Evolutionary conservation across 2,113 vertebrate species (phyloP), one percentile per base, ranked within the genome.

Genomic region (Paradoxurus hermaphroditus): DNA sequence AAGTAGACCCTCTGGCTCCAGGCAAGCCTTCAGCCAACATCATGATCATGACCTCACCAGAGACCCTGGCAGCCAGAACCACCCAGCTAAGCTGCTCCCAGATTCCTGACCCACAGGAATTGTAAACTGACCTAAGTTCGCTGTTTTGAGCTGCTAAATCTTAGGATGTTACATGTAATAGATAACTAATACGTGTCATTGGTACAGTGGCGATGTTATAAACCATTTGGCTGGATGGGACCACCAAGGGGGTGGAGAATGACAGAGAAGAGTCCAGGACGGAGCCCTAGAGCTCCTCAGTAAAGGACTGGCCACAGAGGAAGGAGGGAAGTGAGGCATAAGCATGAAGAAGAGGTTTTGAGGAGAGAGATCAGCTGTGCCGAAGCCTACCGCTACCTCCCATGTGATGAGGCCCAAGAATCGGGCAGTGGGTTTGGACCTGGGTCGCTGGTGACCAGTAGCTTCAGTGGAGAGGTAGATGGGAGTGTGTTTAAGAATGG

Each of bases 11-110:
- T 86, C 62, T 39, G 49, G 31, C 59, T 36, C 36, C 13, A 46
- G 29, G 10, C 6, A 15, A 86, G n/a, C 44, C n/a, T 93, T 59
- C 31, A 68, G 65, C 72, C 41, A 23, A 68, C 19, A 6, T 21
- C 25, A 29, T 46, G 39, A 34, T 41, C 4, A 6, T 90, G 72
- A 88, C 75, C 65, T 88, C 41, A 19, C 4, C 59, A 46, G 68
- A 39, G 46, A 34, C 29, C 18, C 49, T 39, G 81, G 23, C 11
- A 15, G 46, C 75, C 83, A 73, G 70, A 75, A 68, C 9, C 41
- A 39, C 72, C 36, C 56, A n/a, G 49, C 70, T 59, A n/a, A 95
- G 72, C 83, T 86, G 77, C 41, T 75, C 46, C 81, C 62, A 63
- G 46, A 31, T 67, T 93, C n/a, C 29, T 56, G 51, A 51, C 59